These are phyloP conservation scores for Archegozetes longisetosus DNA, from an alignment of 1,140 invertebrate genomes.

Conservation along the genomic window DNA sequence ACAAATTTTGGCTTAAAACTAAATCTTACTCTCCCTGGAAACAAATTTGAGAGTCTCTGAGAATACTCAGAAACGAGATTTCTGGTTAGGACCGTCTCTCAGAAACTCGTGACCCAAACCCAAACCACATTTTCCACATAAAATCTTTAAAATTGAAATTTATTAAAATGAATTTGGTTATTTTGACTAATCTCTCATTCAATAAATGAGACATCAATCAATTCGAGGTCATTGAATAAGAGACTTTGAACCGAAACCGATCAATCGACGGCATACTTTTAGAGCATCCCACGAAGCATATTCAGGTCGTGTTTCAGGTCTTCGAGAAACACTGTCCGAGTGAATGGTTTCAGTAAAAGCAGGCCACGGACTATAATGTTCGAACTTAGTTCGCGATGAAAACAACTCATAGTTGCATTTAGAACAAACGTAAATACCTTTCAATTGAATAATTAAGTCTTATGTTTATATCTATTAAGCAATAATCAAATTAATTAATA, in stretches of 20 bases:
- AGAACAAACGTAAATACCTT: slow-evolving; percentile 36
- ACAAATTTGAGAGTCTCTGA: slow-evolving; percentile 35
- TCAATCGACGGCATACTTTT: slow-evolving; percentile 26
- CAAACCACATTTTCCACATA: slow-evolving; percentile 36
- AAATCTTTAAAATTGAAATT: slow-evolving; percentile 28
- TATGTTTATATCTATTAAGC: no score
- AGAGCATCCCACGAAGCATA: slow-evolving; percentile 23
- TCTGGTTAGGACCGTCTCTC: slow-evolving; percentile 32
- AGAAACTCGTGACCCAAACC: slow-evolving; percentile 37
- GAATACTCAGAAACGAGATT: slow-evolving; percentile 39
- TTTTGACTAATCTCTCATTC: no score
- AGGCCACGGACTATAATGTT: slow-evolving; percentile 39
- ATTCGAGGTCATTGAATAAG: no score
- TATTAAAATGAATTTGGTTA: no score
- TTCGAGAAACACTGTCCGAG: slow-evolving; percentile 31
- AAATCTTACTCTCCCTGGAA: slow-evolving; percentile 23
- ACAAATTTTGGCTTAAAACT: not conserved
- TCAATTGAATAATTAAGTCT: no score
- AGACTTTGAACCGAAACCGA: no score
- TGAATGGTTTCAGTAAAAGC: slow-evolving; percentile 35
- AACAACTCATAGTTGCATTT: slow-evolving; percentile 37
- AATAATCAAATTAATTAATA: slow-evolving; percentile 17
- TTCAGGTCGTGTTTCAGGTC: slow-evolving; percentile 26
- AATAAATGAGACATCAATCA: no score
- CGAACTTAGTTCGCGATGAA: slow-evolving; percentile 35